Conservation (phyloP, 2,888 invertebrate species). For the Parochlus steinenii region DNA sequence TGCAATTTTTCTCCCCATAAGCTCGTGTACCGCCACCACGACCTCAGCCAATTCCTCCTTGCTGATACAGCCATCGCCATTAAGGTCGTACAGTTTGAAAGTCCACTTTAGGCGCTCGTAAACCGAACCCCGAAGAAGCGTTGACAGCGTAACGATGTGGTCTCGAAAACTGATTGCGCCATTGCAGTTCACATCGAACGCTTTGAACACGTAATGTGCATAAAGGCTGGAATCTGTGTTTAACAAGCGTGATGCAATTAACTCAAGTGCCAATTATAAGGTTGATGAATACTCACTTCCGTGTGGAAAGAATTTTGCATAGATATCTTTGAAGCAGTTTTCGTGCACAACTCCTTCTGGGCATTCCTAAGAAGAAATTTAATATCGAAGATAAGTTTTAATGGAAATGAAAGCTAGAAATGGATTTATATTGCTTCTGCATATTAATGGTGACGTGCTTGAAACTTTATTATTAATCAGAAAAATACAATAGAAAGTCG, state of each 20-base stretch:
- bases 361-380: conserved; percentile 72
- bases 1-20: conserved; percentile 62
- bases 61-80: conserved; percentile 91
- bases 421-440: no score
- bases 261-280: conserved; percentile 2
- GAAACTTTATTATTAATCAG: no score
- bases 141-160: conserved; percentile 81
- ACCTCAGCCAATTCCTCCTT: conserved; percentile 78
- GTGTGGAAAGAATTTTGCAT: conserved; percentile 95
- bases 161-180: conserved; percentile 97
- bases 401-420: no score
- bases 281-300: conserved; percentile 69
- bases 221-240: conserved; percentile 82
- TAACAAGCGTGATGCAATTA: conserved; percentile 13
- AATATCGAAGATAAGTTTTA: no score
- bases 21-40: conserved; percentile 78
- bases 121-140: conserved; percentile 77
- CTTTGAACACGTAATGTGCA: conserved; percentile 97
- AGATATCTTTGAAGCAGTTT: conserved; percentile 94
- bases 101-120: conserved; percentile 94
- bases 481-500: no score
- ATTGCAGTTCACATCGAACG: conserved; percentile 93
- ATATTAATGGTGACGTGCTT: no score
- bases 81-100: conserved; percentile 89
- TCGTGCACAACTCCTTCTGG: conserved; percentile 94